phyloP scores from a whole-genome alignment of 2,888 invertebrate species.

The Eulithis prunata region DNA sequence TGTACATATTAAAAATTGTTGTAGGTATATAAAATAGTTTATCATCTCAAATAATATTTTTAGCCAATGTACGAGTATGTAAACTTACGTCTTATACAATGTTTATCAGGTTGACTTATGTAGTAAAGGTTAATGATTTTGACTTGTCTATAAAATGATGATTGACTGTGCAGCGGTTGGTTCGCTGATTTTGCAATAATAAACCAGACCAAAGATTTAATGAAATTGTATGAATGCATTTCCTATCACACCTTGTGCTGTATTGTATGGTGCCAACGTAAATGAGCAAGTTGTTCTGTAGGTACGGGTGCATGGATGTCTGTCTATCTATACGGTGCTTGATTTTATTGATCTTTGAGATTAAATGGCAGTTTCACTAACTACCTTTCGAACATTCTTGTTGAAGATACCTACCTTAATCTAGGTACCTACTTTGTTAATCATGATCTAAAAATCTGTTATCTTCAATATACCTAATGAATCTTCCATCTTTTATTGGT shows the following conservation, averaged over 20 bases:
- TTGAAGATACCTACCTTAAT: not conserved
- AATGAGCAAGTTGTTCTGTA: slow-evolving; percentile 47
- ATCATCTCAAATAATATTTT: slow-evolving; percentile 62
- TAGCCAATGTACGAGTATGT: slow-evolving; percentile 40
- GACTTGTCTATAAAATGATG: slow-evolving; percentile 39
- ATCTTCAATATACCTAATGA: too few species aligned
- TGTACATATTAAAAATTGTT: slow-evolving; percentile 79
- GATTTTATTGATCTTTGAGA: slow-evolving; percentile 52
- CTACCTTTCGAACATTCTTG: slow-evolving; percentile 16
- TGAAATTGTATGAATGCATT: slow-evolving; percentile 60
- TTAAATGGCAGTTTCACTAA: slow-evolving; percentile 41
- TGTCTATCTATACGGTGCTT: slow-evolving; percentile 46
- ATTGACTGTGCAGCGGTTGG: slow-evolving; percentile 38
- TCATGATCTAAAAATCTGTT: too few species aligned
- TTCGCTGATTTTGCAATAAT: slow-evolving; percentile 63
- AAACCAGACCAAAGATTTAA: slow-evolving; percentile 75
- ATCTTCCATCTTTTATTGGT: not conserved
- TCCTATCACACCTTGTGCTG: slow-evolving; percentile 57
- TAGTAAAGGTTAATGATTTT: slow-evolving; percentile 42
- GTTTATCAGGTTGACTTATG: slow-evolving; percentile 28
- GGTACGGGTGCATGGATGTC: slow-evolving; percentile 51
- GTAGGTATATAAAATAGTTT: slow-evolving; percentile 80
- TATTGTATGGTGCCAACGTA: slow-evolving; percentile 63
- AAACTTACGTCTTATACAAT: slow-evolving; percentile 26
- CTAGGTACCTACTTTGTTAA: not conserved